phyloP scores from a whole-genome alignment of 2,113 vertebrate species.

The Empidonax alnorum region DNA sequence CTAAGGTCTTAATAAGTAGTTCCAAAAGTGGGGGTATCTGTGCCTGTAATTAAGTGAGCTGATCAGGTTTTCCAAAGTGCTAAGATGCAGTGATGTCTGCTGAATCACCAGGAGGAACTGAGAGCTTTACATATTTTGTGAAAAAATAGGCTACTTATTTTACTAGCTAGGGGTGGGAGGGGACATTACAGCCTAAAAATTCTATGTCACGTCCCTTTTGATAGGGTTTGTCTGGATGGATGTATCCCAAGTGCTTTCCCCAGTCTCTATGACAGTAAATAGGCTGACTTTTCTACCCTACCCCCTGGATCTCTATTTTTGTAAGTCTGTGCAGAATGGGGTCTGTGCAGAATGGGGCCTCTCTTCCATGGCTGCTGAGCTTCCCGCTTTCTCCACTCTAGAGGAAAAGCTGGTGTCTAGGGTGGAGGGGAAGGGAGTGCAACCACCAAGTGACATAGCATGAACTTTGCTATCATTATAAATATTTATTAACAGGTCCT shows the following conservation, averaged over 20 bases:
- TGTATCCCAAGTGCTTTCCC: background rate
- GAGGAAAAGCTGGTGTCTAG: background rate
- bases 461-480: background rate
- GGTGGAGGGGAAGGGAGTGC: background rate
- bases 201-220: background rate
- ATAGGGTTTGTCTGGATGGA: background rate
- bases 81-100: background rate
- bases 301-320: background rate
- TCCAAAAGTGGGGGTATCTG: background rate
- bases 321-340: background rate
- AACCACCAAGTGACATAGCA: background rate
- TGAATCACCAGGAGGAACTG: background rate
- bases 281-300: background rate
- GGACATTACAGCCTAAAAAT: background rate
- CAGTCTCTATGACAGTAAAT: background rate
- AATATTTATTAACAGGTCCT: constrained; percentile 25
- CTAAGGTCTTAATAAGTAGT: background rate
- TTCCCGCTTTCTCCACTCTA: background rate
- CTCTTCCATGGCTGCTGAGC: background rate
- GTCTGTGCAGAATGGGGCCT: background rate
- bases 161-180: background rate
- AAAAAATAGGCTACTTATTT: background rate
- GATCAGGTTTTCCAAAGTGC: background rate
- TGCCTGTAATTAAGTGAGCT: background rate
- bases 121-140: background rate